A percentile compares a stretch with the other conserved stretches of the same genome.
Evolutionary conservation across 2,797 vertebrate species (phyloP).

Genomic region (Acanthis flammea): DNA sequence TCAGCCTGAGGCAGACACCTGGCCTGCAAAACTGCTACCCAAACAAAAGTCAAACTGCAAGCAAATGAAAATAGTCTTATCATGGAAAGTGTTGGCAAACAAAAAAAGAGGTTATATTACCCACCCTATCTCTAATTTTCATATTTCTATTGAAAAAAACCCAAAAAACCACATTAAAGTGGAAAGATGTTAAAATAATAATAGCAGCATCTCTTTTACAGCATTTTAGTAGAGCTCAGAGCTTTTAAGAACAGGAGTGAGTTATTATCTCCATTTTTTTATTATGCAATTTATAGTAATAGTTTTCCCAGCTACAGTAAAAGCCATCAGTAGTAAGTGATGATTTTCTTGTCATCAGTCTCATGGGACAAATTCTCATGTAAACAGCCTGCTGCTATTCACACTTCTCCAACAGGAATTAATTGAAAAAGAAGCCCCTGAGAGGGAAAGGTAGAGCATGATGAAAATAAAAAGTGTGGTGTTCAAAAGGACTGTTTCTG

Average conservation of each 20-base stretch:
- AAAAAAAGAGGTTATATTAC: background rate
- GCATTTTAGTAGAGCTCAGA: conserved; percentile 8
- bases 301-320: conserved; percentile 38
- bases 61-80: background rate
- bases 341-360: conserved; percentile 41
- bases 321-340: conserved; percentile 39
- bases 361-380: conserved; percentile 19
- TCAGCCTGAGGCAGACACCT: background rate
- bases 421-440: conserved; percentile 36
- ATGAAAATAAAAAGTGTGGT: background rate
- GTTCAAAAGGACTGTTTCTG: background rate
- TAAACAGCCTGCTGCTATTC: conserved; percentile 45
- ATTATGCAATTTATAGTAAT: conserved; percentile 46
- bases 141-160: background rate
- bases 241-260: conserved; percentile 16
- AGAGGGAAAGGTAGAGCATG: conserved; percentile 10
- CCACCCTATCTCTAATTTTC: background rate
- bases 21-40: background rate
- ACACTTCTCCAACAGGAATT: conserved; percentile 12
- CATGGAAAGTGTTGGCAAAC: background rate
- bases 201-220: background rate
- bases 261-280: background rate
- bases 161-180: background rate
- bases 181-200: background rate
- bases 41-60: background rate